Percentiles rank a stretch among this genome's conserved stretches.
Conservation (phyloP, 2,888 invertebrate species). For the Phyto melanocephala region DNA sequence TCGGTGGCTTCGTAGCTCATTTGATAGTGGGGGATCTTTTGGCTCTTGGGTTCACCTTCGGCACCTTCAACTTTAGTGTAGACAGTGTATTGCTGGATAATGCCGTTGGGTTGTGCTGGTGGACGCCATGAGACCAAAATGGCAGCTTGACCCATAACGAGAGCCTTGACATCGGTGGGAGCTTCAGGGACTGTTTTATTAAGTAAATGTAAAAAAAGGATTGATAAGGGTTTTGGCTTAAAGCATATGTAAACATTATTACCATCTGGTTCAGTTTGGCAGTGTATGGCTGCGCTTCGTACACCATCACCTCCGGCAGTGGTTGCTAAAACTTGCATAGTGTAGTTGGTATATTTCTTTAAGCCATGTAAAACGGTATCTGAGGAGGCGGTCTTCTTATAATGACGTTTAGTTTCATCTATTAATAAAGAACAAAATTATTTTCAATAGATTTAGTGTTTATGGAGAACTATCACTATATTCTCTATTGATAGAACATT, state of each 20-base stretch:
- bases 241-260: slow-evolving; percentile 66
- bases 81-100: slow-evolving; percentile 94
- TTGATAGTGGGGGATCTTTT: slow-evolving; percentile 89
- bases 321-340: slow-evolving; percentile 96
- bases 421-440: slow-evolving; percentile 64
- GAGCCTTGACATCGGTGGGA: slow-evolving; percentile 94
- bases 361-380: slow-evolving; percentile 96
- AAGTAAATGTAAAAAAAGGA: background rate
- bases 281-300: slow-evolving; percentile 86
- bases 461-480: too few relatives aligned
- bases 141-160: slow-evolving; percentile 94
- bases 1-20: slow-evolving; percentile 93
- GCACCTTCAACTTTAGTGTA: slow-evolving; percentile 89
- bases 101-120: slow-evolving; percentile 94
- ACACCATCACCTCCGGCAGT: slow-evolving; percentile 98
- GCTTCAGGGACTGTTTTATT: slow-evolving; percentile 89
- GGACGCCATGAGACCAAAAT: slow-evolving; percentile 96
- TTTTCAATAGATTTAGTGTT: background rate
- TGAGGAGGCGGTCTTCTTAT: slow-evolving; percentile 94
- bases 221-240: too few relatives aligned
- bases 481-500: too few relatives aligned
- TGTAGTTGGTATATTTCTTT: slow-evolving; percentile 97
- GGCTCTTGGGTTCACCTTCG: slow-evolving; percentile 84
- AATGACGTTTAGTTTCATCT: slow-evolving; percentile 94
- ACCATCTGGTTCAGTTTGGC: slow-evolving; percentile 98